Percentiles rank a stretch among this genome's conserved stretches.
Evolutionary conservation across 2,797 vertebrate species (phyloP).

Genomic region (Semaprochilodus insignis): DNA sequence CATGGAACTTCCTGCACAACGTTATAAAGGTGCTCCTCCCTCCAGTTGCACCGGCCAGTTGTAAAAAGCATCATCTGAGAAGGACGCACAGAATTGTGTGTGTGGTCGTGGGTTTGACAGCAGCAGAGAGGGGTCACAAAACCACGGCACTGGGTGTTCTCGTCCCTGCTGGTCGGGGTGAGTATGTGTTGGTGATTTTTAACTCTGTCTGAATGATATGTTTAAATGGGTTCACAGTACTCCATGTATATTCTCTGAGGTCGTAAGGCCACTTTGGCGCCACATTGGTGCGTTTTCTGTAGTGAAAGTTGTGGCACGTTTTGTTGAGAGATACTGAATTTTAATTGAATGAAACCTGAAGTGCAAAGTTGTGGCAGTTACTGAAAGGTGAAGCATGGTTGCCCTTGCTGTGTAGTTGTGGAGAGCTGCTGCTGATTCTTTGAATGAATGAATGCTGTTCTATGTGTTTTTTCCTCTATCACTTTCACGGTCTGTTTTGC

Average conservation of each 20-base stretch:
- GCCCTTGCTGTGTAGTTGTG: neutral
- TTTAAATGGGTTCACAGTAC: too few relatives aligned
- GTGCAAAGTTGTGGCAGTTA: neutral
- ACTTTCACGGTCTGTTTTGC: too few relatives aligned
- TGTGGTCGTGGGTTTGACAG: constrained; percentile 56
- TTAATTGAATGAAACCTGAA: neutral
- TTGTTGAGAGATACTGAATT: neutral
- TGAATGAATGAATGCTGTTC: constrained; percentile 27
- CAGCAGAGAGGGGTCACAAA: constrained; percentile 65
- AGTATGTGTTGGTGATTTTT: constrained; percentile 59
- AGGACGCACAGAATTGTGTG: constrained; percentile 58
- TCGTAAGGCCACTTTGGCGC: neutral
- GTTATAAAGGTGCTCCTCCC: constrained; percentile 80
- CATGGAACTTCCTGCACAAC: constrained; percentile 78
- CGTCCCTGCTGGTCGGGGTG: constrained; percentile 89
- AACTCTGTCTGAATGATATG: neutral
- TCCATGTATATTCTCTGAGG: neutral
- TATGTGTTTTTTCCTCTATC: neutral
- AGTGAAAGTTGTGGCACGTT: neutral
- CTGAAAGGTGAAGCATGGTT: neutral
- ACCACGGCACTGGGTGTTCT: constrained; percentile 65
- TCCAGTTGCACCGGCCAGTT: constrained; percentile 58
- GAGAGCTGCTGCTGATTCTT: neutral
- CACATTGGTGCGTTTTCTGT: neutral
- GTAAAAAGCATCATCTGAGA: constrained; percentile 63